Evolutionary conservation across 2,797 vertebrate species (phyloP).

Genomic region (Cetoscarus ocellatus): DNA sequence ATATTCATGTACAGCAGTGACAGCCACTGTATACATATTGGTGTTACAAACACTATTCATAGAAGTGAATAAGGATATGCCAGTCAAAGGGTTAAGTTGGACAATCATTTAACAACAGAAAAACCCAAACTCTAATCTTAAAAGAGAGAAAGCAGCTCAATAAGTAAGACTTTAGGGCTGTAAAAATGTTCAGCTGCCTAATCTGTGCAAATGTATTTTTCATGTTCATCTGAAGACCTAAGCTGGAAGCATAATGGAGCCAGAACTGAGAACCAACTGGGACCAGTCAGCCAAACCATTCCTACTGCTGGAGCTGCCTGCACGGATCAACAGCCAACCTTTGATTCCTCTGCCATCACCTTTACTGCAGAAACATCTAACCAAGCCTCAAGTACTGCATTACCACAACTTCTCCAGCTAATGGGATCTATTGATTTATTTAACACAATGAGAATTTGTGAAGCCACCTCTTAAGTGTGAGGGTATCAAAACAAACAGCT

Average conservation of each 20-base stretch:
- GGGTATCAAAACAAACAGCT: slow-evolving; percentile 80
- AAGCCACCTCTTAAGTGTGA: slow-evolving; percentile 76
- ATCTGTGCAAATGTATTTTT: slow-evolving; percentile 47
- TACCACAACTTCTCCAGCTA: slow-evolving; percentile 76
- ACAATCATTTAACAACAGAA: slow-evolving; percentile 5
- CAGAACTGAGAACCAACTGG: slow-evolving; percentile 62
- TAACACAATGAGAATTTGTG: slow-evolving; percentile 83
- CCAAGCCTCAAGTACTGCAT: slow-evolving; percentile 70
- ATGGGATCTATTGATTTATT: slow-evolving; percentile 84
- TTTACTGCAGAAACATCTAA: slow-evolving; percentile 64
- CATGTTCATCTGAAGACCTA: slow-evolving; percentile 44
- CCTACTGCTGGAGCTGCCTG: slow-evolving; percentile 74
- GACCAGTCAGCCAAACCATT: slow-evolving; percentile 75
- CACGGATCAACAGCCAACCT: slow-evolving; percentile 67
- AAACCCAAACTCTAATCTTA: slow-evolving; percentile 6
- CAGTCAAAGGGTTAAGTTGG: no score
- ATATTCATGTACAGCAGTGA: no score
- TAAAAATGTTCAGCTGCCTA: slow-evolving; percentile 38
- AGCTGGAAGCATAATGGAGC: slow-evolving; percentile 64
- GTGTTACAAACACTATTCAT: no score
- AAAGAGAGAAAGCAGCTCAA: slow-evolving; percentile 7
- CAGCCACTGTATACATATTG: no score
- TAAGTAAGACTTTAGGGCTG: slow-evolving; percentile 33
- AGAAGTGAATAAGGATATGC: no score
- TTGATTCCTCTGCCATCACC: slow-evolving; percentile 52